These are phyloP conservation scores for Drosophila kurseongensis DNA, from an alignment of 1,140 invertebrate genomes.

Conservation along the genomic window DNA sequence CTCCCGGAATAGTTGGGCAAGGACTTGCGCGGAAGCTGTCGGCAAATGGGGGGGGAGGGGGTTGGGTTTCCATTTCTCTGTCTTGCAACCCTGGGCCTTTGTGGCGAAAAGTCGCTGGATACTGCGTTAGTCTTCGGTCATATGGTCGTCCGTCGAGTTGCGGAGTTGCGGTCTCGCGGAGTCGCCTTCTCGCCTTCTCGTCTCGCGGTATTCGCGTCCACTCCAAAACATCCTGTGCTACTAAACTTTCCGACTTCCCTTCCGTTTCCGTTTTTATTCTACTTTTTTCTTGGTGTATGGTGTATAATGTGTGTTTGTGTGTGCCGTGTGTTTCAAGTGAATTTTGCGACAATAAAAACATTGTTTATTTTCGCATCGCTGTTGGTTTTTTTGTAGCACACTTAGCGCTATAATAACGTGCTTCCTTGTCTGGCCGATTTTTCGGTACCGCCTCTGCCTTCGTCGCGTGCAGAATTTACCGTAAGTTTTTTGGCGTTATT, in stretches of 20 bases:
- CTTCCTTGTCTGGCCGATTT: conserved; percentile 60
- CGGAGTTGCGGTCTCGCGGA: conserved; percentile 44
- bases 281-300: conserved; percentile 9
- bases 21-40: conserved; percentile 79
- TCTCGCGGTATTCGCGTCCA: conserved; percentile 40
- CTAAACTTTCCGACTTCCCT: conserved; percentile 22
- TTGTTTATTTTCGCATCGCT: not conserved
- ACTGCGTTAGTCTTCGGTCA: conserved; percentile 36
- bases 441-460: conserved; percentile 20
- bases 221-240: conserved; percentile 44
- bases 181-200: conserved; percentile 35
- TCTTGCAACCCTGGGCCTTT: conserved; percentile 21
- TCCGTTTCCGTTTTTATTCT: conserved; percentile 31
- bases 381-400: conserved; percentile 9
- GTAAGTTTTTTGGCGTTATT: conserved; percentile 50
- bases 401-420: conserved; percentile 73
- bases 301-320: conserved; percentile 16
- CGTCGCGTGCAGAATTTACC: conserved; percentile 76
- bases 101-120: not conserved
- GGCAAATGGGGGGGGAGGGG: conserved; percentile 4
- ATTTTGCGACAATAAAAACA: conserved; percentile 17
- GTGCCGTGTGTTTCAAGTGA: conserved; percentile 2
- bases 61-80: not conserved
- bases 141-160: conserved; percentile 56
- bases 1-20: conserved; percentile 42